Conservation (phyloP, 2,797 vertebrate species). For the Smutsia gigantea region DNA sequence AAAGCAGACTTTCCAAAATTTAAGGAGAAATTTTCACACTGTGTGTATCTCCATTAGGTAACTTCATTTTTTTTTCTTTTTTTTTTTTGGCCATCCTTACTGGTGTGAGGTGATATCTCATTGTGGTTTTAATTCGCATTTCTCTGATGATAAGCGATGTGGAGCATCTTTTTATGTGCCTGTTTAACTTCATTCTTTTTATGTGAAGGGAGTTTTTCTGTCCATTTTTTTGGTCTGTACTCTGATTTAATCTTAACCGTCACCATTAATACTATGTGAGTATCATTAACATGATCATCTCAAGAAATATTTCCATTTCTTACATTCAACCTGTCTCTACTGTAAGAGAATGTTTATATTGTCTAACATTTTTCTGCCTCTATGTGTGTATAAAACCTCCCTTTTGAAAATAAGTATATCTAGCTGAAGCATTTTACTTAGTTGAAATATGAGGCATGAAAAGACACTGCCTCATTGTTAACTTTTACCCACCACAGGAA, state of each 20-base stretch:
- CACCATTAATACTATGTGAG: background rate
- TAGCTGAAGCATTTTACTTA: background rate
- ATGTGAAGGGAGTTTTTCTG: constrained; percentile 18
- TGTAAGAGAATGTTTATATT: constrained; percentile 28
- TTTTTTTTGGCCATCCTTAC: background rate
- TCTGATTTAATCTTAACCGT: background rate
- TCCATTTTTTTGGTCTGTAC: constrained; percentile 28
- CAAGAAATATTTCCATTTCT: background rate
- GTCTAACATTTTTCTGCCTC: background rate
- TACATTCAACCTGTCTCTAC: constrained; percentile 18
- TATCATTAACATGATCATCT: constrained; percentile 3
- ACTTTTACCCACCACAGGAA: constrained; percentile 78
- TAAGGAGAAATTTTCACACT: background rate
- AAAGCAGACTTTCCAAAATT: background rate
- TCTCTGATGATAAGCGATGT: no score
- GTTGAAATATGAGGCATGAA: background rate
- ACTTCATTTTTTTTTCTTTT: background rate
- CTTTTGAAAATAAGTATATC: constrained; percentile 48
- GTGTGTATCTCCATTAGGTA: background rate
- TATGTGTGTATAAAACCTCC: background rate
- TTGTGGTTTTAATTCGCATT: no score
- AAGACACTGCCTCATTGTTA: constrained; percentile 37
- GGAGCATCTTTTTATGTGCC: no score
- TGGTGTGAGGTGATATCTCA: no score
- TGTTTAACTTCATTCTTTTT: background rate